phyloP scores from a whole-genome alignment of 2,113 vertebrate species.

The Psettodes erumei region DNA sequence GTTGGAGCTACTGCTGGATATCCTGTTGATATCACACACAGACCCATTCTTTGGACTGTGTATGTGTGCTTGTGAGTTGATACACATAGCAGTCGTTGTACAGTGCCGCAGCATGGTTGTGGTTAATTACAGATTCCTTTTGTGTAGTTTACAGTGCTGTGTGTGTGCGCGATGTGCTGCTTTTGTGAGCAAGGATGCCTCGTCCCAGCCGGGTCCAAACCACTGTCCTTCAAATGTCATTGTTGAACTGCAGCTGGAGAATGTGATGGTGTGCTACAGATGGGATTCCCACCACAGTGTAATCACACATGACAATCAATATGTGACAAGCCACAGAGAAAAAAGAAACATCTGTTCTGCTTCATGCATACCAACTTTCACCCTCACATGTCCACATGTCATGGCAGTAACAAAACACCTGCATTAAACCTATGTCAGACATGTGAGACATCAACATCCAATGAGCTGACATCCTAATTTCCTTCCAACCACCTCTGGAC shows the following conservation, averaged over 20 bases:
- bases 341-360: background rate
- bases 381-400: background rate
- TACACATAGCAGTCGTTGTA: constrained; percentile 61
- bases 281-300: background rate
- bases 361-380: background rate
- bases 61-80: constrained; percentile 55
- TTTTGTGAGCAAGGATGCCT: constrained; percentile 29
- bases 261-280: background rate
- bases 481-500: background rate
- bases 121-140: constrained; percentile 69
- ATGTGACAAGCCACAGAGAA: background rate
- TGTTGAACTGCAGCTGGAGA: constrained; percentile 16
- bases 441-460: background rate
- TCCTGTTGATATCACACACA: constrained; percentile 80
- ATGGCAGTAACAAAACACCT: background rate
- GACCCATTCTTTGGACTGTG: constrained; percentile 65
- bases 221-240: constrained; percentile 46
- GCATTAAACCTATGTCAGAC: too few species aligned
- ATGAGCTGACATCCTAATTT: too few species aligned
- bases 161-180: constrained; percentile 24
- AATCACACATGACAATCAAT: background rate
- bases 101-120: constrained; percentile 53
- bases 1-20: constrained; percentile 74
- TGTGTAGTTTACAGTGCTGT: constrained; percentile 54
- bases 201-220: constrained; percentile 32